Conservation (phyloP, 2,888 invertebrate species). For the Euclidia mi region DNA sequence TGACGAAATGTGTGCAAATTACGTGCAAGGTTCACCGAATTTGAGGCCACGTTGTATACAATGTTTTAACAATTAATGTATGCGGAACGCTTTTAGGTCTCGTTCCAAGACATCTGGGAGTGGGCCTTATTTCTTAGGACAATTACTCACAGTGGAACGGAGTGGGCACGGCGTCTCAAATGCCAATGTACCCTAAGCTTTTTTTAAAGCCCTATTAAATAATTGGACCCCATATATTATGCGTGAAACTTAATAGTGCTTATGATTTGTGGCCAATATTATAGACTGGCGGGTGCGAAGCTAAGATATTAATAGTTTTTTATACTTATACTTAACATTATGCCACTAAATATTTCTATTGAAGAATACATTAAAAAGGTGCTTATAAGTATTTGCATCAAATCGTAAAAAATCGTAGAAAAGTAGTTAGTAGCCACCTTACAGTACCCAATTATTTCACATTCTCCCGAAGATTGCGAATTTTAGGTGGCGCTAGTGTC, state of each 20-base stretch:
- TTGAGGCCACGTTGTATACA: conserved; percentile 20
- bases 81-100: conserved; percentile 60
- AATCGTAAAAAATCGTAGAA: too few relatives aligned
- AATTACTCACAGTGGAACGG: conserved; percentile 65
- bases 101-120: conserved; percentile 68
- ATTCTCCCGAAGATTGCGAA: too few relatives aligned
- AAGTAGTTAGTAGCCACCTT: too few relatives aligned
- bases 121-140: conserved; percentile 69
- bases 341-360: too few relatives aligned
- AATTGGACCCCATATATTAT: conserved; percentile 46
- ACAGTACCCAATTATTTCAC: too few relatives aligned
- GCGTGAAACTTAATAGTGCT: conserved; percentile 62
- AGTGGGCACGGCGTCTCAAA: conserved; percentile 49
- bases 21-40: background rate
- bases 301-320: too few relatives aligned
- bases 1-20: too few relatives aligned
- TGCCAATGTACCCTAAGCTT: conserved; percentile 59
- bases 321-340: too few relatives aligned
- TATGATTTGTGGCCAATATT: conserved; percentile 63
- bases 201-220: conserved; percentile 53
- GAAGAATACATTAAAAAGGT: too few relatives aligned
- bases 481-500: too few relatives aligned
- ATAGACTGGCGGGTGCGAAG: conserved; percentile 7
- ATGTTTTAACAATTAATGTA: conserved; percentile 62
- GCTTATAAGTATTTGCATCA: too few relatives aligned